Evolutionary conservation across 2,888 invertebrate genomes (phyloP).

Genomic region (Pyrocoelia pectoralis): DNA sequence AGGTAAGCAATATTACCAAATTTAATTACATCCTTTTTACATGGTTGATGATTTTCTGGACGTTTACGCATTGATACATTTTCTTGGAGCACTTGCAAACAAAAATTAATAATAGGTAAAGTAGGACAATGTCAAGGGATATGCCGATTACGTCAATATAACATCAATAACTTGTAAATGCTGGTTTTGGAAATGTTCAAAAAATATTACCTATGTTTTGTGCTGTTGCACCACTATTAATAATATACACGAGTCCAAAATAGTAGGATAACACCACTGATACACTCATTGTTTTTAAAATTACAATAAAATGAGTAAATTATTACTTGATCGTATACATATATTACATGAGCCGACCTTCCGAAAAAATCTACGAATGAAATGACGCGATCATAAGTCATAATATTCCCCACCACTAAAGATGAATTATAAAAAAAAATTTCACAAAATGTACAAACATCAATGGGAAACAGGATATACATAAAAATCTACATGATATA

Average conservation of each 20-base stretch:
- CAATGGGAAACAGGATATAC: neutral
- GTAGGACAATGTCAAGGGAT: neutral
- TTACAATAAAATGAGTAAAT: neutral
- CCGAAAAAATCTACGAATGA: neutral
- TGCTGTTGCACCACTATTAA: neutral
- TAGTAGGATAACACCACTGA: neutral
- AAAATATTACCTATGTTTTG: neutral
- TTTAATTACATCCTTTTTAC: neutral
- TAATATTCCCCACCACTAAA: neutral
- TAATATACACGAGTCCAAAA: neutral
- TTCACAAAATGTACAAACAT: neutral
- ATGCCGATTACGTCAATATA: neutral
- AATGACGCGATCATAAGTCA: neutral
- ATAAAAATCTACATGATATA: neutral
- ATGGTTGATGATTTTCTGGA: neutral
- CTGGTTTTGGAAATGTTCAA: too few relatives aligned
- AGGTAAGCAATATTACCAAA: neutral
- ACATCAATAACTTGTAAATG: too few relatives aligned
- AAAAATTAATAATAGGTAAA: neutral
- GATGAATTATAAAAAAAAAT: neutral
- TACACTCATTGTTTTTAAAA: neutral
- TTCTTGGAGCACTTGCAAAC: too few relatives aligned
- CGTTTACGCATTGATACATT: neutral
- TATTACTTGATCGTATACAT: neutral
- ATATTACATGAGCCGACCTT: neutral